Percentiles rank a stretch among this genome's conserved stretches.
Conservation (phyloP, 2,113 vertebrate genomes). For the Camarhynchus parvulus region DNA sequence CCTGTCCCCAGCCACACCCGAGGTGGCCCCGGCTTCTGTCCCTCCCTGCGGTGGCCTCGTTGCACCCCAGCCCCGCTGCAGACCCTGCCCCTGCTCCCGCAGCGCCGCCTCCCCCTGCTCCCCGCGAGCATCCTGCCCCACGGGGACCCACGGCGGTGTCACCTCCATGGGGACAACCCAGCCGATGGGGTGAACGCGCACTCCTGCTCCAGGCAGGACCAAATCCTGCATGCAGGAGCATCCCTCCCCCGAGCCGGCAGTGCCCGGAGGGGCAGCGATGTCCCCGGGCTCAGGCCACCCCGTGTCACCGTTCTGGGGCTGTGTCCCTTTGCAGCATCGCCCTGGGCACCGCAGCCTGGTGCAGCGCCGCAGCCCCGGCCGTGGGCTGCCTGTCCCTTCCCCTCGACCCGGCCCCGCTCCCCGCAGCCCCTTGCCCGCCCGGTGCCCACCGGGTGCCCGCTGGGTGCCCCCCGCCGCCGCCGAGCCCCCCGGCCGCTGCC, state of each 20-base stretch:
- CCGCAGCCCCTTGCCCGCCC: no score
- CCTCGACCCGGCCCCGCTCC: no score
- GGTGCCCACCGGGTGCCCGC: neutral
- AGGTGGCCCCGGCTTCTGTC: neutral
- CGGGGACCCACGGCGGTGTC: neutral
- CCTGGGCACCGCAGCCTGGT: neutral
- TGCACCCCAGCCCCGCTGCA: neutral
- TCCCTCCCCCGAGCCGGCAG: rapidly evolving
- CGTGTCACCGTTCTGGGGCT: neutral
- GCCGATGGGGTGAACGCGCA: rapidly evolving
- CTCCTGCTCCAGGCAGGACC: neutral
- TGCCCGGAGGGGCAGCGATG: neutral
- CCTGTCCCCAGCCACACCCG: neutral
- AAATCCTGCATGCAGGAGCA: neutral
- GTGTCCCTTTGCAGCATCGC: neutral
- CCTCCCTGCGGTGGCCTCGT: neutral
- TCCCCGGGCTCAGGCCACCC: neutral
- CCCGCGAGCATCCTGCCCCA: neutral
- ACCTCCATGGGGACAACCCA: neutral
- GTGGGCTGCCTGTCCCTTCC: neutral
- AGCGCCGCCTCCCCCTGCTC: rapidly evolving
- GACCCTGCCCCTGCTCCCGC: neutral
- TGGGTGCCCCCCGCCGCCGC: neutral
- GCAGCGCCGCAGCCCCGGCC: neutral
- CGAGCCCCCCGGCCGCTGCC: neutral